Evolutionary conservation across 2,113 vertebrate genomes (phyloP), one percentile per base, ranked within the genome.

Genomic region (Oriolus oriolus): DNA sequence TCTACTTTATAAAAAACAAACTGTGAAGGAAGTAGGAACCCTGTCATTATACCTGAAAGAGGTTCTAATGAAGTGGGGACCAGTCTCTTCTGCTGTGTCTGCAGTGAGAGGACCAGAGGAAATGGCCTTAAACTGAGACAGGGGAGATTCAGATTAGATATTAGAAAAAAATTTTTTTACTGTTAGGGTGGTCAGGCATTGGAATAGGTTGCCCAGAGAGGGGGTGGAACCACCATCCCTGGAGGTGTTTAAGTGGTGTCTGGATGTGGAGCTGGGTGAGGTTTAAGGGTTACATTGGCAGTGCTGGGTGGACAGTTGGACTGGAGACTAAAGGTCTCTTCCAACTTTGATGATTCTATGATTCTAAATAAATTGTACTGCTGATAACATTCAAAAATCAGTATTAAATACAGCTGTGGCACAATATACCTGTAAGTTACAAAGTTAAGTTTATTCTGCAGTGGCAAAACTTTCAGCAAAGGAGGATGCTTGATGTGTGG

Each of bases 231-330:
- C 35, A 39, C 33, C 7, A 33, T 33, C 18, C 31, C 19, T 23
- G 10, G 23, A 53, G 6, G 4, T 24, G 10, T 45, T 26, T 11
- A 78, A 53, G 28, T 28, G 10, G 5, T 2, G 3, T 19, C 28
- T 61, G 33, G 22, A 60, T 39, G 14, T 44, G 37, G 14, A 0
- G 0, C 44, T 52, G 33, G n/a, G 31, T 42, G 33, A 77, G n/a
- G n/a, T n/a, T n/a, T n/a, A n/a, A n/a, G n/a, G 27, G 11, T 52
- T 45, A 69, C 27, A 45, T 63, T 9, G 66, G 53, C 15, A 19
- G 14, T 19, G 23, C 27, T 39, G 33, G 23, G 33, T 18, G 22
- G 27, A 69, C 18, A 44, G 7, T 0, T 33, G 39, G 22, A 60
- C 27, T 60, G 37, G 27, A 37, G 17, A 86, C 31, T 69, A 33